Conservation (phyloP, 2,888 invertebrate genomes). For the Yponomeuta sedellus region DNA sequence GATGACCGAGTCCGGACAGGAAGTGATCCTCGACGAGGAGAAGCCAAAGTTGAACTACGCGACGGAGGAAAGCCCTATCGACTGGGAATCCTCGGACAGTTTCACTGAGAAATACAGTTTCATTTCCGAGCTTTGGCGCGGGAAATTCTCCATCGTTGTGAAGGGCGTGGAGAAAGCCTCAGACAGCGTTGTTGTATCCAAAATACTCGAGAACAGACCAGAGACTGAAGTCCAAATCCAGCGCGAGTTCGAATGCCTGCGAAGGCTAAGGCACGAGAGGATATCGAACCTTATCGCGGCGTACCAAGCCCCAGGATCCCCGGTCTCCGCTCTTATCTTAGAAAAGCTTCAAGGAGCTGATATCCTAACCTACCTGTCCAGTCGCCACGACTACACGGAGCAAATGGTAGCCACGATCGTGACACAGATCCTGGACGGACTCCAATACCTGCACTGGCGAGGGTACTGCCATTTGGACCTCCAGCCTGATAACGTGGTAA, state of each 20-base stretch:
- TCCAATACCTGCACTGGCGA: slow-evolving; percentile 97
- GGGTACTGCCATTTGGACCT: slow-evolving; percentile 92
- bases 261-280: slow-evolving; percentile 90
- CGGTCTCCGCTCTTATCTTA: slow-evolving; percentile 83
- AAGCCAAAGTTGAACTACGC: slow-evolving; percentile 83
- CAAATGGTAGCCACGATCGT: slow-evolving; percentile 93
- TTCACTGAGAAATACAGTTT: slow-evolving; percentile 88
- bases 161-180: slow-evolving; percentile 85
- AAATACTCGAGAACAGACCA: slow-evolving; percentile 83
- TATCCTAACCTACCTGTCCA: slow-evolving; percentile 90
- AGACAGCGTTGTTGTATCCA: slow-evolving; percentile 88
- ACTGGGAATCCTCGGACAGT: slow-evolving; percentile 81
- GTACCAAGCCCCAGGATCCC: slow-evolving; percentile 80
- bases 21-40: slow-evolving; percentile 79
- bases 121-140: slow-evolving; percentile 89
- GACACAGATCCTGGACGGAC: slow-evolving; percentile 89
- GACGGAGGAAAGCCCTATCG: slow-evolving; percentile 83
- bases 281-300: slow-evolving; percentile 86
- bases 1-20: slow-evolving; percentile 88
- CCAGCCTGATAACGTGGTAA: slow-evolving; percentile 96
- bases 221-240: slow-evolving; percentile 81
- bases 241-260: slow-evolving; percentile 89
- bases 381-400: slow-evolving; percentile 93
- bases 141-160: slow-evolving; percentile 90
- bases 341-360: slow-evolving; percentile 95